A percentile compares a stretch with the other conserved stretches of the same genome.
phyloP scores from a whole-genome alignment of 2,113 vertebrate species.

The Paratilapia polleni region DNA sequence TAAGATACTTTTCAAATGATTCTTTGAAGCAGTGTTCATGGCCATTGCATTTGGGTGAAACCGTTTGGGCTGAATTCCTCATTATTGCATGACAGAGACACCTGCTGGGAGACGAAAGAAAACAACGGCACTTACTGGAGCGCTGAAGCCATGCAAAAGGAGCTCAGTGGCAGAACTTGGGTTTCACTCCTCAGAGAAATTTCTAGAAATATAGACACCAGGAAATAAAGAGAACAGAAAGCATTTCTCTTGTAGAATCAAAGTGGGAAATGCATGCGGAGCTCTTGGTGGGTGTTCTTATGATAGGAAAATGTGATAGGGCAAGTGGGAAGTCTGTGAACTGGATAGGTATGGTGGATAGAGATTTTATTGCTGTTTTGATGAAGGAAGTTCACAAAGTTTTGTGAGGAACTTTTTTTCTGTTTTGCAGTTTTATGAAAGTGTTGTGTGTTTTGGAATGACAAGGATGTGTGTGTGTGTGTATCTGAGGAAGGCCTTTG shows the following conservation, averaged over 20 bases:
- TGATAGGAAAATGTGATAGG: slow-evolving; percentile 6
- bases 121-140: slow-evolving; percentile 45
- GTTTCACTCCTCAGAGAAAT: slow-evolving; percentile 40
- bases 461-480: slow-evolving; percentile 69
- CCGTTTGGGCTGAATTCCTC: slow-evolving; percentile 57
- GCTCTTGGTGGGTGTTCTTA: background rate
- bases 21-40: slow-evolving; percentile 51
- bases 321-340: slow-evolving; percentile 10
- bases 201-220: slow-evolving; percentile 30
- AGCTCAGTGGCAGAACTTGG: slow-evolving; percentile 36
- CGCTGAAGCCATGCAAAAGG: slow-evolving; percentile 25
- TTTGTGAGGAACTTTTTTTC: slow-evolving; percentile 64
- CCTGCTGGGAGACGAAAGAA: slow-evolving; percentile 75
- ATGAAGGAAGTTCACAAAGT: slow-evolving; percentile 69
- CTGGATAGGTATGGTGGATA: slow-evolving; percentile 6
- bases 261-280: slow-evolving; percentile 8
- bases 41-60: slow-evolving; percentile 34
- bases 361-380: slow-evolving; percentile 55
- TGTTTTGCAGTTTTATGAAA: slow-evolving; percentile 71
- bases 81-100: slow-evolving; percentile 75
- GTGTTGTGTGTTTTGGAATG: slow-evolving; percentile 80
- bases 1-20: slow-evolving; percentile 34
- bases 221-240: background rate
- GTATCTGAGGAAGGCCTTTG: slow-evolving; percentile 72
- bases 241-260: background rate